Conservation (phyloP, 2,113 vertebrate genomes). For the Proterorhinus semilunaris region DNA sequence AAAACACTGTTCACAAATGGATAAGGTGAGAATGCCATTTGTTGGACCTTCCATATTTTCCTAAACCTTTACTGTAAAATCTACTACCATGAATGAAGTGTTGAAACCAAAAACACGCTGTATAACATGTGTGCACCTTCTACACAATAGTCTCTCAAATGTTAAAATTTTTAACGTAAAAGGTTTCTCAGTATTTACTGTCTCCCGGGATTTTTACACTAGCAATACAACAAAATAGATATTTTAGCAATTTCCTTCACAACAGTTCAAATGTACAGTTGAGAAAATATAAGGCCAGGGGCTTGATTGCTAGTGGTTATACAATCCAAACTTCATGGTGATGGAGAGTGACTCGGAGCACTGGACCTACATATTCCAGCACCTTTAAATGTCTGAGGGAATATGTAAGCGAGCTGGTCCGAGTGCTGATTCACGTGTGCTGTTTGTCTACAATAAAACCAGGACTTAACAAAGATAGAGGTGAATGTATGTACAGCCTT, state of each 20-base stretch:
- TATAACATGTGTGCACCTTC: constrained; percentile 90
- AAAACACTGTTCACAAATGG: constrained; percentile 76
- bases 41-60: constrained; percentile 51
- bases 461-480: constrained; percentile 84
- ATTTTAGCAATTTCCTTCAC: constrained; percentile 94
- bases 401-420: constrained; percentile 84
- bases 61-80: constrained; percentile 70
- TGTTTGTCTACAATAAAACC: constrained; percentile 91
- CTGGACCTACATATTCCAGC: constrained; percentile 81
- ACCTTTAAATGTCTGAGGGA: constrained; percentile 87
- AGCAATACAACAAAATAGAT: constrained; percentile 99
- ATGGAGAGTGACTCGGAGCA: constrained; percentile 83
- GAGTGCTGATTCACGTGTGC: constrained; percentile 85
- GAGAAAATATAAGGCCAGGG: constrained; percentile 99
- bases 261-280: constrained; percentile 96
- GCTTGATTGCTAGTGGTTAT: constrained; percentile 99
- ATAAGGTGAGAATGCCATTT: constrained; percentile 78
- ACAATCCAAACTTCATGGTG: constrained; percentile 91
- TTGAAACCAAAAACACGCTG: constrained; percentile 84
- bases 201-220: constrained; percentile 94
- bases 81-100: constrained; percentile 86
- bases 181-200: constrained; percentile 88
- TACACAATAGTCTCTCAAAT: constrained; percentile 92
- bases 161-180: constrained; percentile 88
- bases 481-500: constrained; percentile 96